A percentile compares a stretch with the other conserved stretches of the same genome.
Conservation (phyloP, 2,888 invertebrate species). For the Apotomis betuletana region DNA sequence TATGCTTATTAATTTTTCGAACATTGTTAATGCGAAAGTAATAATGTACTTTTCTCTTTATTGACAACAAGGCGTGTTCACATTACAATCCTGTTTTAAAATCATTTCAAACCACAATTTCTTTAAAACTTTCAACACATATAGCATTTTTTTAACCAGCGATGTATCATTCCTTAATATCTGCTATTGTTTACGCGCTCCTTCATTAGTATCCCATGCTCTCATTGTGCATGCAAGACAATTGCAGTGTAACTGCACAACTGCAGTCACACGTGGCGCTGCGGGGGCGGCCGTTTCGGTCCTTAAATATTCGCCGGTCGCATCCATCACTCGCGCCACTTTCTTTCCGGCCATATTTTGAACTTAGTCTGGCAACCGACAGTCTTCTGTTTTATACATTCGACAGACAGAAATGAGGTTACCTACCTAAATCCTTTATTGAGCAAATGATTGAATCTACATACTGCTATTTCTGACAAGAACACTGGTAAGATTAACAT, state of each 20-base stretch:
- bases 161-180: neutral
- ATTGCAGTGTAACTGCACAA: conserved; percentile 23
- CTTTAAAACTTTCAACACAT: too few relatives aligned
- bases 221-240: conserved; percentile 22
- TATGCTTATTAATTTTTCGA: conserved; percentile 25
- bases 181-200: neutral
- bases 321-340: conserved; percentile 43
- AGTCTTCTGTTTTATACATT: too few relatives aligned
- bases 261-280: conserved; percentile 41
- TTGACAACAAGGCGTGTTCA: too few relatives aligned
- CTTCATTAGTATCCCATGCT: neutral
- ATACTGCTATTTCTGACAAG: too few relatives aligned
- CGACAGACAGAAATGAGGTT: too few relatives aligned
- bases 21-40: conserved; percentile 16
- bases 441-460: too few relatives aligned
- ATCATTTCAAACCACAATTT: too few relatives aligned
- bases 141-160: neutral
- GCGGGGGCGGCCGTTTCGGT: conserved; percentile 48
- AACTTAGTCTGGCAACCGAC: neutral
- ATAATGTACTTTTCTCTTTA: neutral
- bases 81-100: too few relatives aligned
- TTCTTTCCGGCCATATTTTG: conserved; percentile 24
- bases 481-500: too few relatives aligned
- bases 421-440: too few relatives aligned
- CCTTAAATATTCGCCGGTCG: conserved; percentile 29